Evolutionary conservation across 2,797 vertebrate genomes (phyloP), one percentile per base, ranked within the genome.

Genomic region (Falco berigora): DNA sequence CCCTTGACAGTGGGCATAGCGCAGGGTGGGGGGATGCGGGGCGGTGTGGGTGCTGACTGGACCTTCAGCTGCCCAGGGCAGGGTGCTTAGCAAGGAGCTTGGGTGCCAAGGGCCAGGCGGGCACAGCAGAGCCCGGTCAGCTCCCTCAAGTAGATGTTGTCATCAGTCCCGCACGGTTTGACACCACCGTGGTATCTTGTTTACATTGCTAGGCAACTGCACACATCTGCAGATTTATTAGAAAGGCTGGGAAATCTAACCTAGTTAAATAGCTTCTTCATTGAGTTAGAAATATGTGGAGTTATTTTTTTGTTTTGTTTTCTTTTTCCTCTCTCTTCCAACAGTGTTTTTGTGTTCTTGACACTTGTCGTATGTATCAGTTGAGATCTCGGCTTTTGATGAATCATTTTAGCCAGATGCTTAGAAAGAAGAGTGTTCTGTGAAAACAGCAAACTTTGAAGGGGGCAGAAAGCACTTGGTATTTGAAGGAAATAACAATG

Each of bases 131-230:
- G 14, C 62, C 49, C 2, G 8, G 20, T 30, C 86, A 44, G 66
- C 22, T 56, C 7, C 1, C 27, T 7, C n/a, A 3, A 64, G 66
- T 23, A 25, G 84, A 12, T 32, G 82, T 2, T 62, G 89, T 14
- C 36, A 40, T 10, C 32, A 16, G 5, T 50, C 93, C 38, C 6
- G 9, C 17, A 14, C 6, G 14, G 82, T 61, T 27, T 47, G 44
- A 66, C 63, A 87, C 75, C 72, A 4, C 56, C 74, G 3, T 12
- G 59, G 30, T 22, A 56, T 44, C 63, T 7, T 44, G 67, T 91
- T 89, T 76, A 91, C 68, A 88, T 93, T 83, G 94, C 83, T 44
- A 92, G 90, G 93, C 89, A 94, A 97, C 97, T 46, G 81, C 80
- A 20, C 40, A 10, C 38, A 20, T 47, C 61, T 6, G 2, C 44